phyloP scores from a whole-genome alignment of 2,888 invertebrate genomes.

The Vanessa cardui region DNA sequence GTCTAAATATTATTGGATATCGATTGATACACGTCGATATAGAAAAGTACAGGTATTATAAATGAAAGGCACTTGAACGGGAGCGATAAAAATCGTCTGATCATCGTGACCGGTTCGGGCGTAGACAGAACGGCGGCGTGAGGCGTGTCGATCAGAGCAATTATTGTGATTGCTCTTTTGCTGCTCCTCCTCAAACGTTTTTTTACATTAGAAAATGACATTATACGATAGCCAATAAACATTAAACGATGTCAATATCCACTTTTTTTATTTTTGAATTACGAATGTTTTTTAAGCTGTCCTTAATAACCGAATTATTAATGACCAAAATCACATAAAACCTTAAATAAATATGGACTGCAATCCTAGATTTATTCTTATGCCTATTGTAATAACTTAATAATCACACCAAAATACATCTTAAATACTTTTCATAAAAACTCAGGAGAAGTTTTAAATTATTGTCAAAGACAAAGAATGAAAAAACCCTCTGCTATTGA shows the following conservation, averaged over 20 bases:
- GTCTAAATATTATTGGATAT: constrained; percentile 8
- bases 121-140: constrained; percentile 45
- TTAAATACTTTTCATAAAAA: no score
- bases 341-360: no score
- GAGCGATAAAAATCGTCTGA: constrained; percentile 61
- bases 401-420: no score
- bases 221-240: neutral
- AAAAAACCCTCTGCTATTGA: no score
- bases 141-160: constrained; percentile 56
- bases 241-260: neutral
- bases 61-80: constrained; percentile 47
- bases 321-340: no score
- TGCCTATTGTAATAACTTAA: no score
- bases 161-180: constrained; percentile 52
- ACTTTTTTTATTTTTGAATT: no score
- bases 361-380: no score
- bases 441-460: no score
- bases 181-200: neutral
- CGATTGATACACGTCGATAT: constrained; percentile 21
- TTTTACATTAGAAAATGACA: neutral
- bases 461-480: no score
- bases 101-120: constrained; percentile 47
- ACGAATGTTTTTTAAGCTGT: no score
- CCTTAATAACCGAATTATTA: no score
- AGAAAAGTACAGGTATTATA: constrained; percentile 40